These are phyloP conservation scores for Argyrosomus japonicus DNA, from an alignment of 2,113 vertebrate genomes.

Conservation along the genomic window DNA sequence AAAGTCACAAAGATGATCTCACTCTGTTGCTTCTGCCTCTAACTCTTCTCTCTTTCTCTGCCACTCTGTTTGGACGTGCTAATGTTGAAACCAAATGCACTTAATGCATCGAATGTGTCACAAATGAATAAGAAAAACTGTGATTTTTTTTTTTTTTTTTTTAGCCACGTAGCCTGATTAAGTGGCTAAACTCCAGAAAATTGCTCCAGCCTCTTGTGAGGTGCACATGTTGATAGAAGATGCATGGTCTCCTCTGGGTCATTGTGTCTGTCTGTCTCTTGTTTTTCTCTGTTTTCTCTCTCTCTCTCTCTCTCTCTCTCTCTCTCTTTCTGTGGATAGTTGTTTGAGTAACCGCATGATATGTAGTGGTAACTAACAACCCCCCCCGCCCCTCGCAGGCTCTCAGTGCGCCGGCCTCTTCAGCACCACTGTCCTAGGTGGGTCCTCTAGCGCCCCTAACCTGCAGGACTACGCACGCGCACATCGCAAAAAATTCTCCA, in stretches of 20 bases:
- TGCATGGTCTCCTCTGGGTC: conserved; percentile 38
- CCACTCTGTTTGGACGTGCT: not conserved
- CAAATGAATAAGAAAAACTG: not conserved
- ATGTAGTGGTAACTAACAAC: conserved; percentile 87
- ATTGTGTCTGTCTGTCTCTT: conserved; percentile 35
- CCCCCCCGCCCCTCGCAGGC: conserved; percentile 89
- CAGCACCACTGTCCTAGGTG: conserved; percentile 99
- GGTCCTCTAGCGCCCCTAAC: conserved; percentile 99
- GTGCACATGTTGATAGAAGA: not conserved
- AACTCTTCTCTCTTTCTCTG: not conserved
- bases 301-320: conserved; percentile 16
- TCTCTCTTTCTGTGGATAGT: conserved; percentile 43
- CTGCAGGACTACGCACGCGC: conserved; percentile 99
- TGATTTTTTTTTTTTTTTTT: not conserved
- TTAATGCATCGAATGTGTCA: not conserved
- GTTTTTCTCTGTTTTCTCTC: conserved; percentile 1
- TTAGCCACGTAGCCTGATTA: not conserved
- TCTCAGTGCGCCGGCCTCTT: conserved; percentile 99
- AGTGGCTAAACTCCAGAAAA: not conserved
- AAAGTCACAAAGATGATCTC: not conserved
- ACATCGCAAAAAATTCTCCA: conserved; percentile 98
- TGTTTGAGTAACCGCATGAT: conserved; percentile 83
- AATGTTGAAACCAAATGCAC: conserved; percentile 3
- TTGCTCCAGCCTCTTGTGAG: not conserved
- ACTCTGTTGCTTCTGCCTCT: not conserved